A percentile compares a stretch with the other conserved stretches of the same genome.
These are phyloP conservation scores for Drosophila borealis DNA, from an alignment of 2,888 invertebrate genomes.

Conservation along the genomic window DNA sequence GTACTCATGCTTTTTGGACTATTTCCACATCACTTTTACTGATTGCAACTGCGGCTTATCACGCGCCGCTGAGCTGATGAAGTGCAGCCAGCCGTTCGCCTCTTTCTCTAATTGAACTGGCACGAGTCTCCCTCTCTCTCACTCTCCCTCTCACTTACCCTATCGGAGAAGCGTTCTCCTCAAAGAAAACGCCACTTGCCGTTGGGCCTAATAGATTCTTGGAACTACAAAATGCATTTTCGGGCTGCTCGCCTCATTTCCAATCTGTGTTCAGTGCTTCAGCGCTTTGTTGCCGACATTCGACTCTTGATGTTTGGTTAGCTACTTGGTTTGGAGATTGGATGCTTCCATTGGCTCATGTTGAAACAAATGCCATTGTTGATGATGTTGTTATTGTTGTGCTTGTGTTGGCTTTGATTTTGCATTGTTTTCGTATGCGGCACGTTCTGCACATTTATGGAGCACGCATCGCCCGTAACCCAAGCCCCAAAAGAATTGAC, in stretches of 20 bases:
- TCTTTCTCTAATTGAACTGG: conserved; percentile 48
- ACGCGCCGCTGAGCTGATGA: conserved; percentile 40
- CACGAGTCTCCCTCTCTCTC: conserved; percentile 19
- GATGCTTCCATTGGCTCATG: conserved; percentile 11
- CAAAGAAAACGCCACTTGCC: conserved; percentile 26
- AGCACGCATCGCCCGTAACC: conserved; percentile 49
- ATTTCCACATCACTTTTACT: conserved; percentile 54
- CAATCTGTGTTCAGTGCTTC: conserved; percentile 39
- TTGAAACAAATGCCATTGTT: conserved; percentile 27
- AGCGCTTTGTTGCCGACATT: conserved; percentile 33
- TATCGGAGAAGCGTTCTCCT: neutral
- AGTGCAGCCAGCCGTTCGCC: conserved; percentile 44
- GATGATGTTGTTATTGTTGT: conserved; percentile 15
- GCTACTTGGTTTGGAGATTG: conserved; percentile 22
- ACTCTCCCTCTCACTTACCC: neutral
- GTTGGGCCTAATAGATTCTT: conserved; percentile 49
- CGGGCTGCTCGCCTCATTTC: conserved; percentile 36
- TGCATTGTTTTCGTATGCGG: conserved; percentile 69
- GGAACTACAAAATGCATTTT: conserved; percentile 47
- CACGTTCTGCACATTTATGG: conserved; percentile 73
- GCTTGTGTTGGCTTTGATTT: conserved; percentile 30
- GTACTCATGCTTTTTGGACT: conserved; percentile 16
- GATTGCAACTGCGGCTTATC: conserved; percentile 53
- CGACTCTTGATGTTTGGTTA: conserved; percentile 26
- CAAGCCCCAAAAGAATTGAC: conserved; percentile 14